Base-by-base conservation (phyloP, 2,888 invertebrate genomes). In the Endotricha flammealis region DNA sequence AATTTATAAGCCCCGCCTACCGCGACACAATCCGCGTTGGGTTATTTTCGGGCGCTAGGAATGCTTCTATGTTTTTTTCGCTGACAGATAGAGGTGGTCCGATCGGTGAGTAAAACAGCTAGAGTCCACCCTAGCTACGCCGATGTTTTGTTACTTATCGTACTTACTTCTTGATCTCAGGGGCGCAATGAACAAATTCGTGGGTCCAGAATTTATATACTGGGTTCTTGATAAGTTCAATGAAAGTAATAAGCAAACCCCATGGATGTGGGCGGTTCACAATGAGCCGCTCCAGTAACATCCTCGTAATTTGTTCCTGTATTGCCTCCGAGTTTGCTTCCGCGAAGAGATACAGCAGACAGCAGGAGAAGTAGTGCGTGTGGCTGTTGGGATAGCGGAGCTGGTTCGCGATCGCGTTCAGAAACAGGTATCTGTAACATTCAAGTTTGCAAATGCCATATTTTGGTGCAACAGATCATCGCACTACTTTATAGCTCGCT, bases 321-420 rank as follows among this genome's bases (percentile, higher is more conserved):
- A 99, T 97, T 4, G 97, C 96, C 78, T 98, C 97, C 0, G 96
- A 94, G 68, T 98, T 98, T 4, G 98, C 98, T 76, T 99, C 98
- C 29, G 96, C 96, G 82, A 99, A 99, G 55, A 99, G 88, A 77
- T 99, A 98, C 46, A 99, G 88, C 33, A 99, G 90, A 22, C 97
- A 96, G 75, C 99, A 98, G 64, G 98, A 98, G 88, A 99, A 99
- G 88, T 99, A 99, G 87, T 99, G 99, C 11, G 99, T 99, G 85
- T 99, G 99, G 66, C 97, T 98, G 83, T 99, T 99, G 7, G 99
- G 99, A 82, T 99, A 99, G 12, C 99, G 92, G 60, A 99, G 88
- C 71, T 99, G 99, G 83, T 99, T 99, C 31, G 98, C 98, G 52
- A 99, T 97, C 1, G 99, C 98, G 75, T 99, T 99, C 67, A 99